Evolutionary conservation across 92 coral and sea anemone species (phyloP).

Genomic region (Actinernus sp.): DNA sequence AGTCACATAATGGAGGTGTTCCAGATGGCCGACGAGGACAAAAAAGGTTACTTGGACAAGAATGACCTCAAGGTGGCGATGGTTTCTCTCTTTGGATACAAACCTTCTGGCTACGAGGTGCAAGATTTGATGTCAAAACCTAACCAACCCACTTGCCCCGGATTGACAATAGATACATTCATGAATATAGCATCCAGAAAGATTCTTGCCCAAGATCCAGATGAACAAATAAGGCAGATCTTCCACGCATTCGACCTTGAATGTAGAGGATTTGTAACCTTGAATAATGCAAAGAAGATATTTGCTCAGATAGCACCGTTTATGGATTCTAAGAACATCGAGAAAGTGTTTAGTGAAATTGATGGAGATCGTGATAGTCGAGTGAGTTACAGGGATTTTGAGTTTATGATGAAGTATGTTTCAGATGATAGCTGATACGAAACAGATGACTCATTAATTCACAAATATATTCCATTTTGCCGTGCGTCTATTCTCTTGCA

Average conservation of each 20-base stretch:
- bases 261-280: constrained; percentile 88
- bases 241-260: constrained; percentile 91
- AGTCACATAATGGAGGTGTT: constrained; percentile 70
- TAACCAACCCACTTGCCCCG: constrained; percentile 13
- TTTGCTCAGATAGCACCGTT: constrained; percentile 87
- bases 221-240: constrained; percentile 91
- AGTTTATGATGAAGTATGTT: constrained; percentile 86
- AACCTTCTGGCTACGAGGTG: constrained; percentile 90
- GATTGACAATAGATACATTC: constrained; percentile 65
- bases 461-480: too few relatives aligned
- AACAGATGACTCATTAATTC: too few relatives aligned
- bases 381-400: constrained; percentile 92
- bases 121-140: constrained; percentile 70
- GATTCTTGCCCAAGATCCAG: constrained; percentile 72
- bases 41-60: constrained; percentile 78
- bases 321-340: constrained; percentile 69
- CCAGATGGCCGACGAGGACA: constrained; percentile 72
- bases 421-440: too few relatives aligned
- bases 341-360: constrained; percentile 85
- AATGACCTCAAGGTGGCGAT: constrained; percentile 93
- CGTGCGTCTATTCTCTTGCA: too few relatives aligned
- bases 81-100: constrained; percentile 92
- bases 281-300: constrained; percentile 76
- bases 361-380: constrained; percentile 96
- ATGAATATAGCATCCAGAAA: constrained; percentile 69